Evolutionary conservation across 2,113 vertebrate species (phyloP), one percentile per base, ranked within the genome.

Genomic region (Phoxinus phoxinus): DNA sequence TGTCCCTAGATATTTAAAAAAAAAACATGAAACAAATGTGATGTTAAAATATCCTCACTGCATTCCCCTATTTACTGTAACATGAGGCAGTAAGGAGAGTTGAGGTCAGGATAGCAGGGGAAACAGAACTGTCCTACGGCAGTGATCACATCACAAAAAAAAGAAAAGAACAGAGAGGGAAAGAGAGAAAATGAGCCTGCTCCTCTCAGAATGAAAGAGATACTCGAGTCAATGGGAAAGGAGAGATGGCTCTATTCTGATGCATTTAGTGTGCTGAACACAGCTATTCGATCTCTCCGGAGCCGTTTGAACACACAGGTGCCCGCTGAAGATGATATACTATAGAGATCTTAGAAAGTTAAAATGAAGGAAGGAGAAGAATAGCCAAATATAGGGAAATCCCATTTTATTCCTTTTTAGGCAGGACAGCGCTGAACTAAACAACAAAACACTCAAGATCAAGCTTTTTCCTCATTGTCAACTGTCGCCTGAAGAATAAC

Each of bases 371-470:
- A 69, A 35, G 53, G 6, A n/a, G 13, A 17, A 32, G 30, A n/a
- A 73, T 6, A 25, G 41, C 71, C 41, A 48, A 46, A 59, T 15
- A 12, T 9, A 65, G 1, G 1, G 32, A 21, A 30, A 48, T 44
- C n/a, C 80, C 81, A 86, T 87, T 41, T 83, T 88, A 71, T 71
- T 71, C 67, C 86, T 86, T 91, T 90, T 90, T 86, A 87, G 88
- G 88, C 67, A 71, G 89, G 11, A 37, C 71, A 67, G 58, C 81
- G 63, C 53, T 25, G 80, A 85, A 17, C n/a, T 0, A 80, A 77
- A 81, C 23, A 74, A 81, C 81, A 84, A 37, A 87, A 88, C 79
- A 86, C 21, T 87, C 88, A 37, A 59, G 17, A 78, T 58, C 27
- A 35, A 79, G 21, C 11, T 0, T 17, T 27, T 25, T 44, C 35